Evolutionary conservation across 2,797 vertebrate species (phyloP), one percentile per base, ranked within the genome.

Genomic region (Sebastes iracundus): DNA sequence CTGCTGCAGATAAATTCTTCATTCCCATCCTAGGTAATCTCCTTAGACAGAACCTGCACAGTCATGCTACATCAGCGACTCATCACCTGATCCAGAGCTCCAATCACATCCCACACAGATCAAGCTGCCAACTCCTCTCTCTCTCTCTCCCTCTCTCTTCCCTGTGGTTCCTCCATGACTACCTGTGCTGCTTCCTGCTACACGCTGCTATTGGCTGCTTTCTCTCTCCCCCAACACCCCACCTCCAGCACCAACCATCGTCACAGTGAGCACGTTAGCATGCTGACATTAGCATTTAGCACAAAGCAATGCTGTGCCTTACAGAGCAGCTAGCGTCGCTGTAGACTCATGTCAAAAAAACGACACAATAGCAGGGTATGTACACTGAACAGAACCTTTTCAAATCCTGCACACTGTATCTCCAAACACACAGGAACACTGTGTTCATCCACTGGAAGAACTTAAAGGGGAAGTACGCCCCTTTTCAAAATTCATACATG

Each of bases 131-230:
- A 2, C 55, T 64, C 30, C 25, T 33, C 16, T 20, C 49, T 52
- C 46, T 52, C 23, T 32, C 13, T 6, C 49, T 22, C 23, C 5
- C 3, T 18, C 49, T 53, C 49, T 53, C 25, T 33, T 72, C 55
- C 60, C 67, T 20, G 25, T 20, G 49, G 25, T 28, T 49, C 23
- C 35, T 72, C 27, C 56, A 20, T 4, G 25, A 58, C 67, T 75
- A 55, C 74, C 69, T 77, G 73, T 22, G 35, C 35, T 28, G 52
- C 77, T 46, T 27, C 56, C 64, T 76, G 77, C 75, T 68, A 4
- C 77, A 80, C 3, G 23, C 69, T 71, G 75, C 71, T 62, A 16
- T 27, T 86, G 64, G 66, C 79, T 72, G 9, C 46, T 52, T 46
- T 58, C 61, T 46, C 53, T 14, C 58, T 64, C 79, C 70, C 49